Evolutionary conservation across 1,140 invertebrate genomes (phyloP).

Genomic region (Platyscapa corneri): DNA sequence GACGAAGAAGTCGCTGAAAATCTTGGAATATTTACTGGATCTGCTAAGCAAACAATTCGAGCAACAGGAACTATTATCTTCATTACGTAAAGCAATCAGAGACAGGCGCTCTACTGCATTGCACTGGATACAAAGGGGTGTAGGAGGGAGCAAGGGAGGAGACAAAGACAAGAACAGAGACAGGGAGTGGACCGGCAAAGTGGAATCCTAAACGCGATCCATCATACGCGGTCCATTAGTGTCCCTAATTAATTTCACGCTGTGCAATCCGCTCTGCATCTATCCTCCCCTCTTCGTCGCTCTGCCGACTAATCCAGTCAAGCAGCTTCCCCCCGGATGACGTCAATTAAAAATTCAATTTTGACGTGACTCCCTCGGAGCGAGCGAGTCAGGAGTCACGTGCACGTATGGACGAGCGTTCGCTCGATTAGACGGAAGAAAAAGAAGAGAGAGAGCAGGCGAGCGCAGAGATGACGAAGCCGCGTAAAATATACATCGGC

Average conservation of each 20-base stretch:
- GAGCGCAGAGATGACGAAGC: neutral
- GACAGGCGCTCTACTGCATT: constrained; percentile 7
- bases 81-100: constrained; percentile 22
- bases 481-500: neutral
- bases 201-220: constrained; percentile 38
- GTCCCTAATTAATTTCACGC: constrained; percentile 49
- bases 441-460: neutral
- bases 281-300: neutral
- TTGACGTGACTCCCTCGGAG: neutral
- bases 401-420: neutral
- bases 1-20: no score
- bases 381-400: neutral
- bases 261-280: constrained; percentile 28
- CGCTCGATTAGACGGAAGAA: constrained; percentile 13
- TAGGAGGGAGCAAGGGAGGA: neutral
- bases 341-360: constrained; percentile 48
- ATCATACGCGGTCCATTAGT: constrained; percentile 49
- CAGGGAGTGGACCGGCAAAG: constrained; percentile 21
- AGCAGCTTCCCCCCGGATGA: constrained; percentile 14
- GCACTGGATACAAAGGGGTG: neutral
- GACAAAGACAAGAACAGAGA: neutral
- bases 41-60: neutral
- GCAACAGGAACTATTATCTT: constrained; percentile 26
- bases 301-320: constrained; percentile 4
- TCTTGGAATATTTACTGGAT: neutral